Evolutionary conservation across 1,140 invertebrate species (phyloP), one percentile per base, ranked within the genome.

Genomic region (Varroa destructor): DNA sequence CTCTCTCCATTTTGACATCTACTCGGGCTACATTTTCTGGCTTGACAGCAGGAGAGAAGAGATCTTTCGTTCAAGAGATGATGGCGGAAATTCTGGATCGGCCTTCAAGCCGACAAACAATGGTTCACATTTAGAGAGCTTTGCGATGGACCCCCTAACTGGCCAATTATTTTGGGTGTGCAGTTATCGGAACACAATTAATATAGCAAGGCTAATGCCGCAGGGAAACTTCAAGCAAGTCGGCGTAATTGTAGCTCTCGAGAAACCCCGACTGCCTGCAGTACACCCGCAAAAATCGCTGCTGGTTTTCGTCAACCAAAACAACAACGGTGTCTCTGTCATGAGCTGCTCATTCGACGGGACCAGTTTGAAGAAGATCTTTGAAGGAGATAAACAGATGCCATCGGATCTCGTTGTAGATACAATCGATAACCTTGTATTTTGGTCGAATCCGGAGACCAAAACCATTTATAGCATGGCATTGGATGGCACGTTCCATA

Each of bases 151-250:
- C 37, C 61, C 61, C 14, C 37, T 67, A 3, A 67, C 61, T 37
- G 61, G 61, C 12, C 61, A 67, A 8, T 40, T 67, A n/a, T 67
- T 67, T 8, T 67, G 61, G 61, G 46, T 67, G 12, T 67, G 61
- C 46, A 46, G 61, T 12, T 43, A 67, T 37, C 61, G 37, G 1
- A 67, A 67, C 61, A 67, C 61, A 14, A 67, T 67, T 40, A 67
- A 67, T 8, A 37, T 67, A 5, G 61, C 61, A 67, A 40, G 61
- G 5, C 14, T 67, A 37, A 67, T 67, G 61, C 61, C 61, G 61
- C 61, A 67, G 46, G 61, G 61, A 12, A 67, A 67, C 61, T 67
- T 67, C 61, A 67, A 67, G 61, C 61, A 67, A 40, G 12, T 67
- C 12, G 61, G 61, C 12, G 61, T 67, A 1, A 67, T 67, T 46